Evolutionary conservation across 1,140 invertebrate genomes (phyloP).

Genomic region (Ectropis grisescens): DNA sequence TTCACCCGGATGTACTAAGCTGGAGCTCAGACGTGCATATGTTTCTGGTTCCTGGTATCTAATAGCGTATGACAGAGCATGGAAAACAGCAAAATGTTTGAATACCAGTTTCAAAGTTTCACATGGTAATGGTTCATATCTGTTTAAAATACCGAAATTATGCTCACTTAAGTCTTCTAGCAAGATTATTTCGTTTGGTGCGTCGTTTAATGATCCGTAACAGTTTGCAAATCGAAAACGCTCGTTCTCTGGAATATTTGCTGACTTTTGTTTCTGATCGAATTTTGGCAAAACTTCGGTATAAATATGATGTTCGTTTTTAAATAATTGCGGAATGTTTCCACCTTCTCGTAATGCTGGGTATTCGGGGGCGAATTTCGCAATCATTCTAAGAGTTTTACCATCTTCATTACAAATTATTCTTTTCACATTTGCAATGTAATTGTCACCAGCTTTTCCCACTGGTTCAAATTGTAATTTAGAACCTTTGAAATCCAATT

Average conservation of each 20-base stretch:
- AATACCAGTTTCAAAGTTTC: conserved; percentile 12
- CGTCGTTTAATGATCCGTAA: conserved; percentile 26
- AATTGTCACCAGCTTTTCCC: conserved; percentile 26
- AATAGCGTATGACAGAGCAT: conserved; percentile 16
- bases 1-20: no score
- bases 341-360: neutral
- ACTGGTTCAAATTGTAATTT: conserved; percentile 18
- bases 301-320: conserved; percentile 41
- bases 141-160: conserved; percentile 15
- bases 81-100: conserved; percentile 12
- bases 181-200: conserved; percentile 14
- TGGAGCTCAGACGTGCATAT: neutral
- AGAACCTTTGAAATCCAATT: conserved; percentile 13
- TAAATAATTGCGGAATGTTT: conserved; percentile 3
- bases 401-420: conserved; percentile 11
- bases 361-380: conserved; percentile 5
- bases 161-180: conserved; percentile 17
- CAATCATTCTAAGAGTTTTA: conserved; percentile 9
- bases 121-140: conserved; percentile 8
- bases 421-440: conserved; percentile 15
- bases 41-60: conserved; percentile 9
- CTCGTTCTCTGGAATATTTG: conserved; percentile 17
- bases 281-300: conserved; percentile 38
- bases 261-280: conserved; percentile 29
- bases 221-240: conserved; percentile 45